These are phyloP conservation scores for Pammene aurita DNA, from an alignment of 2,888 invertebrate species.

Conservation along the genomic window DNA sequence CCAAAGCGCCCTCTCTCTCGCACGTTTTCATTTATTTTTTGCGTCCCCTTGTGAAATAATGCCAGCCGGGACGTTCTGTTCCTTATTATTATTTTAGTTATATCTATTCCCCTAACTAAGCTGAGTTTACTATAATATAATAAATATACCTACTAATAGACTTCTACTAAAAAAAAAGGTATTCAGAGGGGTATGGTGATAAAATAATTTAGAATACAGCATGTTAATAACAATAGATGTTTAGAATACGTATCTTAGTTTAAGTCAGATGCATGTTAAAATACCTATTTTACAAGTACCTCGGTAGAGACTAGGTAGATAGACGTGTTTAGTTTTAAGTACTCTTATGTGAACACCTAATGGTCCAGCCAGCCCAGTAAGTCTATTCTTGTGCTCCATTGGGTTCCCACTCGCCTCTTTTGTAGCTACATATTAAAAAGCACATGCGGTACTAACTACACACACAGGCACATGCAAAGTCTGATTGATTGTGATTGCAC, in stretches of 20 bases:
- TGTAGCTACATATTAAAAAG: background rate
- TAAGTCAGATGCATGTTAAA: background rate
- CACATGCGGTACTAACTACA: constrained; percentile 3
- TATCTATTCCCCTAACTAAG: constrained; percentile 54
- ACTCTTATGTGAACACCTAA: background rate
- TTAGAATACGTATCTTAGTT: background rate
- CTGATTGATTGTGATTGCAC: constrained; percentile 3
- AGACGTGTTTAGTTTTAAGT: background rate
- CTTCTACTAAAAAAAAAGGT: constrained; percentile 5
- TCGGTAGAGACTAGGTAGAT: background rate
- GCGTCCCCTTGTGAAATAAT: constrained; percentile 79
- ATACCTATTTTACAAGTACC: background rate
- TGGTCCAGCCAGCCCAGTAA: constrained; percentile 9
- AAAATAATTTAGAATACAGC: constrained; percentile 9
- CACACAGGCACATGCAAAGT: background rate
- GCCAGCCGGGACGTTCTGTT: constrained; percentile 68
- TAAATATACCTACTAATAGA: background rate
- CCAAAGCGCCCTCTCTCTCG: constrained; percentile 71
- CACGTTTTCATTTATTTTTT: constrained; percentile 80
- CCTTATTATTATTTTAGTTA: constrained; percentile 64
- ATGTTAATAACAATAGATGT: background rate
- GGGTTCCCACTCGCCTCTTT: constrained; percentile 14
- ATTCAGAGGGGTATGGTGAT: constrained; percentile 5
- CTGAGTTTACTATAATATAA: constrained; percentile 14
- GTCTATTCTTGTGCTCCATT: constrained; percentile 18